Evolutionary conservation across 2,113 vertebrate genomes (phyloP).

Genomic region (Gorsachius goisagi): DNA sequence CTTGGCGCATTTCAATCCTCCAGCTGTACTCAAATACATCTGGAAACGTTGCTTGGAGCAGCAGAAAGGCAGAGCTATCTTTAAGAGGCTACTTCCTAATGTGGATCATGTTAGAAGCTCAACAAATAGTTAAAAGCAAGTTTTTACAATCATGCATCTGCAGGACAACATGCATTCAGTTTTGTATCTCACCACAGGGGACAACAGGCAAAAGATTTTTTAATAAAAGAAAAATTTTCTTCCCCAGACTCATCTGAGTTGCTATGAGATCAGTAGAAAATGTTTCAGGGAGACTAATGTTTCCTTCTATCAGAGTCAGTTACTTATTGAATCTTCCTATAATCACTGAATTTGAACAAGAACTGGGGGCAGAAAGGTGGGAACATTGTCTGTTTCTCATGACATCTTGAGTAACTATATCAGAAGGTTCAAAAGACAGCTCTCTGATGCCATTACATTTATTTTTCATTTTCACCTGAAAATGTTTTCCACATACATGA

Average conservation of each 20-base stretch:
- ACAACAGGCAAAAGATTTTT: not conserved
- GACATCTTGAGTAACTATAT: not conserved
- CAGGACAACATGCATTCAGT: not conserved
- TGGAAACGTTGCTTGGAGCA: not conserved
- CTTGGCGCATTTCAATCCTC: not conserved
- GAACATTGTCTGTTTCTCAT: not conserved
- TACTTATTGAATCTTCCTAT: not conserved
- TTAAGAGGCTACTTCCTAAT: not conserved
- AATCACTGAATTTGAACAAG: not conserved
- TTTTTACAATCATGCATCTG: not conserved
- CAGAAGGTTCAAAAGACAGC: not conserved
- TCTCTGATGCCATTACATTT: not conserved
- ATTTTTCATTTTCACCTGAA: not conserved
- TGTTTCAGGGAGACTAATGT: not conserved
- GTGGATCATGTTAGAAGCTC: not conserved
- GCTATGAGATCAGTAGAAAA: not conserved
- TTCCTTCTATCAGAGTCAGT: not conserved
- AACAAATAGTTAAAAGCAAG: not conserved
- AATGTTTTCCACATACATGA: not conserved
- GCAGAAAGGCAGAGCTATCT: not conserved
- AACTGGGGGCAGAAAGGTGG: not conserved
- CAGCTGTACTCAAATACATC: not conserved
- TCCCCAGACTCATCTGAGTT: not conserved
- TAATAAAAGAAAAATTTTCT: not conserved
- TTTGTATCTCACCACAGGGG: not conserved